These are phyloP conservation scores for Rhizomys pruinosus DNA, from an alignment of 2,113 vertebrate genomes.

Conservation along the genomic window DNA sequence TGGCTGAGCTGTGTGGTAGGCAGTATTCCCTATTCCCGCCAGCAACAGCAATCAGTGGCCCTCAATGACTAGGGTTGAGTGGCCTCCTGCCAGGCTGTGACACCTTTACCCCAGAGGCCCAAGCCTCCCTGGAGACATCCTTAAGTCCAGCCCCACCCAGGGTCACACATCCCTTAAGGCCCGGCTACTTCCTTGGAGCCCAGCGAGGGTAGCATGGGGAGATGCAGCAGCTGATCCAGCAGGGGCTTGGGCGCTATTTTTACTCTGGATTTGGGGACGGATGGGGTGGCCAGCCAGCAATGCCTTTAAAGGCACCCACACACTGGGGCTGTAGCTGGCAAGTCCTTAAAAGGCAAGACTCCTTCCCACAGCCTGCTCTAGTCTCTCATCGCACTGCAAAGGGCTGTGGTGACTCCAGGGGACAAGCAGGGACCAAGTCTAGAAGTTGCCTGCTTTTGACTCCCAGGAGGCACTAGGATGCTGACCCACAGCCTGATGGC, in stretches of 20 bases:
- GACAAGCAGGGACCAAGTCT: background rate
- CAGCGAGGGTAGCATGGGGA: constrained; percentile 74
- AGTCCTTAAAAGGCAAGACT: constrained; percentile 76
- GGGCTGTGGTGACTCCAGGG: constrained; percentile 19
- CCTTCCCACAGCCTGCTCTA: background rate
- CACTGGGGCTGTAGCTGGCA: constrained; percentile 45
- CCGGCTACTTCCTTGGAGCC: constrained; percentile 41
- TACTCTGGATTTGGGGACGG: constrained; percentile 70
- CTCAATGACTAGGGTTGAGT: background rate
- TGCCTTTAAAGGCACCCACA: constrained; percentile 78
- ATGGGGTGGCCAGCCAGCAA: constrained; percentile 64
- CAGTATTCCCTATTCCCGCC: background rate
- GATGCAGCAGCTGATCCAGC: constrained; percentile 64
- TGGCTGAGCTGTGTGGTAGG: background rate
- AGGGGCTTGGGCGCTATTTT: constrained; percentile 72
- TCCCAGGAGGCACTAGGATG: background rate
- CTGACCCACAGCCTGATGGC: background rate
- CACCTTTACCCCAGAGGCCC: constrained; percentile 24
- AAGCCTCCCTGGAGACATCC: constrained; percentile 7
- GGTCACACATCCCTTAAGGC: background rate
- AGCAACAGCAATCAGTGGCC: background rate
- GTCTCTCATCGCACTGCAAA: background rate
- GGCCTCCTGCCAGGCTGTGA: background rate
- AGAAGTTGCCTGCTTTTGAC: background rate
- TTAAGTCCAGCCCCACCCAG: background rate